Evolutionary conservation across 2,113 vertebrate species (phyloP).

Genomic region (Microcebus lehilahytsara): DNA sequence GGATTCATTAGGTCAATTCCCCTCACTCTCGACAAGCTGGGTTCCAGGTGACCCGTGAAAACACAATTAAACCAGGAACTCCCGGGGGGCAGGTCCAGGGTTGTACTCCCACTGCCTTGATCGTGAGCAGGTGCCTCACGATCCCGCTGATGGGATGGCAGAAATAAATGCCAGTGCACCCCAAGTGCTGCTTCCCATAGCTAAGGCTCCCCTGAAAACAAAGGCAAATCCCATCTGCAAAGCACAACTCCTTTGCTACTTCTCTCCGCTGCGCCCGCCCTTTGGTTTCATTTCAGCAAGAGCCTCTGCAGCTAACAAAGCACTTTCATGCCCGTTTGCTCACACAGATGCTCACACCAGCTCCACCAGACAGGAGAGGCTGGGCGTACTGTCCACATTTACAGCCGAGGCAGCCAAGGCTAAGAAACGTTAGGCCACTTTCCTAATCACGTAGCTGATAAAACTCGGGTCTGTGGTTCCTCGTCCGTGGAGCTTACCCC

Average conservation of each 20-base stretch:
- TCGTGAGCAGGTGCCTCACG: neutral
- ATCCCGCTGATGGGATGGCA: neutral
- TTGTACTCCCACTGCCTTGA: neutral
- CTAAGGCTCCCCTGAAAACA: neutral
- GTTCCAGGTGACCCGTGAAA: neutral
- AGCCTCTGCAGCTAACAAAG: neutral
- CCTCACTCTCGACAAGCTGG: neutral
- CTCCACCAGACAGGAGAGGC: neutral
- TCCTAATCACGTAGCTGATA: neutral
- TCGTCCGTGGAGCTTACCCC: neutral
- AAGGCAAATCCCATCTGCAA: neutral
- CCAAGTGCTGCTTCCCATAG: neutral
- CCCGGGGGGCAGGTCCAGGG: neutral
- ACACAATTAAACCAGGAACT: neutral
- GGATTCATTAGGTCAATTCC: neutral
- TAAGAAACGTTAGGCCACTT: neutral
- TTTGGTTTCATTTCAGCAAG: neutral
- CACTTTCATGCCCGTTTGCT: neutral
- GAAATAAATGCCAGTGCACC: neutral
- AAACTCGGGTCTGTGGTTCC: neutral
- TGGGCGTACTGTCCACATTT: neutral
- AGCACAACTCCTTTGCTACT: no score
- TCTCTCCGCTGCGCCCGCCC: rapidly evolving
- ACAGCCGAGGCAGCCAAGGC: neutral
- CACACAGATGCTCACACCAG: neutral